Conservation (phyloP, 2,888 invertebrate species). For the Agrilus cyanescens region DNA sequence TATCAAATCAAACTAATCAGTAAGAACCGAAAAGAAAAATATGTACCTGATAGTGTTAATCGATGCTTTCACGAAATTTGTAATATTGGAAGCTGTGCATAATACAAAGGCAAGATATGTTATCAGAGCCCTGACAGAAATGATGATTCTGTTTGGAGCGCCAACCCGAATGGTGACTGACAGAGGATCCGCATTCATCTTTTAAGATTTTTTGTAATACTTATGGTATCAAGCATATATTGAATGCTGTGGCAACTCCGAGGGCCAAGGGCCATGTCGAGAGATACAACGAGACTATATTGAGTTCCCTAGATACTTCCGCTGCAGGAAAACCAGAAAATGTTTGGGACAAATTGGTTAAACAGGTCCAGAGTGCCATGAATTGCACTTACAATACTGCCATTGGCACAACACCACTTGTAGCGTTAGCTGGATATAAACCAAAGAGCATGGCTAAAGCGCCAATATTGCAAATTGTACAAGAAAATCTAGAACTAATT, state of each 20-base stretch:
- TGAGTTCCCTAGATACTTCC: not conserved
- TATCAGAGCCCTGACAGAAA: conserved; percentile 9
- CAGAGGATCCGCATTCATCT: conserved; percentile 16
- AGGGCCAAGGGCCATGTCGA: conserved; percentile 20
- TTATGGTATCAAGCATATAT: conserved; percentile 15
- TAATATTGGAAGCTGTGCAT: conserved; percentile 17
- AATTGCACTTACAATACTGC: not conserved
- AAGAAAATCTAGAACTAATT: not conserved
- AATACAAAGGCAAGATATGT: conserved; percentile 13
- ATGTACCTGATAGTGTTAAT: conserved; percentile 18
- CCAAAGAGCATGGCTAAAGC: not conserved
- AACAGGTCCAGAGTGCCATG: not conserved
- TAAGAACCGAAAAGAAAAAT: conserved; percentile 15
- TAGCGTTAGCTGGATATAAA: not conserved
- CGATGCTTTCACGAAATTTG: conserved; percentile 21
- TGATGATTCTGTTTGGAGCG: conserved; percentile 17
- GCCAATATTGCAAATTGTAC: not conserved
- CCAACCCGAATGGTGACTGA: conserved; percentile 18
- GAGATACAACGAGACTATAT: not conserved
- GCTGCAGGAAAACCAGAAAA: not conserved
- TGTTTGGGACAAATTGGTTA: not conserved
- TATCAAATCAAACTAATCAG: too few relatives aligned
- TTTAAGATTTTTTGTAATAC: conserved; percentile 17
- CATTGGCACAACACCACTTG: not conserved
- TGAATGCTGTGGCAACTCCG: conserved; percentile 12